Evolutionary conservation across 2,797 vertebrate species (phyloP).

Genomic region (Lagodon rhomboides): DNA sequence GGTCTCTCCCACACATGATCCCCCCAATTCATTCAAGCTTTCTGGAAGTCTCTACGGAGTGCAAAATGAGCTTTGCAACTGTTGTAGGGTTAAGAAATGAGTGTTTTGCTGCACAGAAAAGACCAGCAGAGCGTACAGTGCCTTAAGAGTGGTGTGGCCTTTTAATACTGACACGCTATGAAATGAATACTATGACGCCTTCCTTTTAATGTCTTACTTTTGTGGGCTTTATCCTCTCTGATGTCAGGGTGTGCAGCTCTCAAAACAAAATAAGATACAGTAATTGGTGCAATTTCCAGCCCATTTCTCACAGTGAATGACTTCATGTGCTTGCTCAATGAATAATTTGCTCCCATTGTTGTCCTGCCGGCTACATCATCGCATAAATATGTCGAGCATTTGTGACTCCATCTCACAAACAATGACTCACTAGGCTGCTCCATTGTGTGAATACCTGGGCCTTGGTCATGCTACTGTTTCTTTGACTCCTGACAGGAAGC

Average conservation of each 20-base stretch:
- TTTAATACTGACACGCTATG: background rate
- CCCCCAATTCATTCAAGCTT: constrained; percentile 1
- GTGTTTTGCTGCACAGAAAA: background rate
- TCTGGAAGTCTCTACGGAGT: constrained; percentile 8
- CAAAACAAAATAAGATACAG: constrained; percentile 3
- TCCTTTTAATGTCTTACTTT: background rate
- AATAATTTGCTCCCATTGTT: constrained; percentile 52
- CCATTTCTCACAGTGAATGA: constrained; percentile 44
- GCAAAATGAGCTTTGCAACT: background rate
- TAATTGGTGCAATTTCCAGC: constrained; percentile 20
- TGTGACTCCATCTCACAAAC: constrained; percentile 60
- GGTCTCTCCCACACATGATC: constrained; percentile 40
- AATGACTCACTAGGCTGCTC: constrained; percentile 64
- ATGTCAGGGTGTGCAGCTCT: background rate
- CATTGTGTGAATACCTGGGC: constrained; percentile 67
- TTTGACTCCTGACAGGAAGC: constrained; percentile 57
- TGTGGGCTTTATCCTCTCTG: background rate
- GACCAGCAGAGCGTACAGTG: background rate
- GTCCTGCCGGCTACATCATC: constrained; percentile 56
- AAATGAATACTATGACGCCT: background rate
- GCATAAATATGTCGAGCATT: constrained; percentile 69
- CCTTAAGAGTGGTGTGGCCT: background rate
- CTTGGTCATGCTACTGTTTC: constrained; percentile 45
- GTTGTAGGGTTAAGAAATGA: background rate
- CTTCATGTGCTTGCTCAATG: constrained; percentile 27